Percentiles rank a stretch among this genome's conserved stretches.
phyloP scores from a whole-genome alignment of 1,140 invertebrate species.

The Maniola jurtina region DNA sequence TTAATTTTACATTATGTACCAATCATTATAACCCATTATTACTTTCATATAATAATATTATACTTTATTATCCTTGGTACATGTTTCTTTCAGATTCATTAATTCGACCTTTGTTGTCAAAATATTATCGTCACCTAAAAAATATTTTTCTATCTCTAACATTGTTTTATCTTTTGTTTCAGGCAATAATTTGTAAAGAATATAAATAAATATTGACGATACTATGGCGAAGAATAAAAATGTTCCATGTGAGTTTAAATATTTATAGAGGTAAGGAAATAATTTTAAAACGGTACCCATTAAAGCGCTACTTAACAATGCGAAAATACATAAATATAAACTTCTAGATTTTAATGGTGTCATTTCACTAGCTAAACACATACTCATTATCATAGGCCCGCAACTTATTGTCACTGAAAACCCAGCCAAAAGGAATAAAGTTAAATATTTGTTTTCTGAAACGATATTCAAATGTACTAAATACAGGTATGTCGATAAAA shows the following conservation, averaged over 20 bases:
- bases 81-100: not conserved
- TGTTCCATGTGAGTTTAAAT: constrained; percentile 30
- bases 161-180: constrained; percentile 46
- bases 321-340: constrained; percentile 28
- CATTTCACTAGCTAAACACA: constrained; percentile 34
- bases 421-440: constrained; percentile 28
- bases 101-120: not conserved
- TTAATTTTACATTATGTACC: too few species aligned
- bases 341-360: constrained; percentile 33
- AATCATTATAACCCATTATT: too few species aligned
- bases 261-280: constrained; percentile 36
- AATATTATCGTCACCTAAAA: not conserved
- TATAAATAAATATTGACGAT: constrained; percentile 21
- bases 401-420: constrained; percentile 39
- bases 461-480: constrained; percentile 30
- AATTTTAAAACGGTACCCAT: constrained; percentile 31
- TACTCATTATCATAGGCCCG: constrained; percentile 38
- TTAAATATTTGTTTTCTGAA: constrained; percentile 31
- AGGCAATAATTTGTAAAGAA: constrained; percentile 36
- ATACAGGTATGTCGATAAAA: constrained; percentile 42
- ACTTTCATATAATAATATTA: too few species aligned
- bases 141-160: constrained; percentile 1
- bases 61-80: too few species aligned
- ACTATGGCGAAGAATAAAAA: constrained; percentile 39
- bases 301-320: constrained; percentile 20